Evolutionary conservation across 2,113 vertebrate species (phyloP), one percentile per base, ranked within the genome.

Genomic region (Rhinoptilus africanus): DNA sequence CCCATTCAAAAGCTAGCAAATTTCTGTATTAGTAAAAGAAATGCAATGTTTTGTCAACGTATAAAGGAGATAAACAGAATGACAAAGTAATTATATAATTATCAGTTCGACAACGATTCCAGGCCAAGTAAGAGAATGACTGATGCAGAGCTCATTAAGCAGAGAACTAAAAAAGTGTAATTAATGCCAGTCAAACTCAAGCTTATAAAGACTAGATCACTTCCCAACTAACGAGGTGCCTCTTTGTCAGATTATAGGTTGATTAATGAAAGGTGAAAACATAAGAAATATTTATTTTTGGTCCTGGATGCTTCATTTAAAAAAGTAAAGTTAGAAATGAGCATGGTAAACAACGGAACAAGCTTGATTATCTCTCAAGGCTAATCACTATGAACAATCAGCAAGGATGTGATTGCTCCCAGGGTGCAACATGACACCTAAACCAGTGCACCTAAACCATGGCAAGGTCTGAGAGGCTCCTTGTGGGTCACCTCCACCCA

Each of bases 331-430:
- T 54, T 35, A 23, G 69, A 67, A 51, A 59, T 22, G 19, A 84
- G 32, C 3, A 2, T 0, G 8, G 24, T 7, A 16, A 78, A 78
- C 1, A 14, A 16, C 1, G 1, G 24, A 45, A 71, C 2, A 2
- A 72, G 12, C 32, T 50, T 12, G 7, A 5, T 28, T n/a, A 4
- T 6, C 10, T 27, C 32, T 59, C 22, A 27, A 15, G 41, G 37
- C 5, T 11, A 10, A 2, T 13, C 14, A 10, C 16, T 26, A 37
- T 8, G 27, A 43, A 8, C 10, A 6, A 8, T 19, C 6, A 24
- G 9, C 5, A 4, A 19, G 43, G 78, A 12, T 34, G 51, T 12
- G 41, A 41, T 5, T 7, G 28, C 2, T 26, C 2, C 6, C 71
- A 28, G 60, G 20, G 27, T 12, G 35, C 6, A 1, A 56, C 11